These are phyloP conservation scores for Scortum barcoo DNA, from an alignment of 2,113 vertebrate species.

Conservation along the genomic window DNA sequence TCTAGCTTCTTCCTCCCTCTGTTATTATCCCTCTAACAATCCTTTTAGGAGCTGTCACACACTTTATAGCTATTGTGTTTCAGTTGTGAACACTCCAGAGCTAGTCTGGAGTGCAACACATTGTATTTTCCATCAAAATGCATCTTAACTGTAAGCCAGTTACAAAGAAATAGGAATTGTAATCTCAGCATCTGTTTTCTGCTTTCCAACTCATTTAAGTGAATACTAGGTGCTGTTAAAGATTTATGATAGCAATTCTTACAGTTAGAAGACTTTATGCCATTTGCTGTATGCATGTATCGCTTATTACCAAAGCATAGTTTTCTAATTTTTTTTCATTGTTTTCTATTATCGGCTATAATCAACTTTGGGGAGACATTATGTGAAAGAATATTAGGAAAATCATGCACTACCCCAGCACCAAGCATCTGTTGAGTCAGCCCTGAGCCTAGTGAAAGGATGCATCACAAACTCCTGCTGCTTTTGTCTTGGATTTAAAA, in stretches of 20 bases:
- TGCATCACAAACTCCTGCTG: conserved; percentile 51
- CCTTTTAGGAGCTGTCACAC: conserved; percentile 84
- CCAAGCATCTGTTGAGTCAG: conserved; percentile 55
- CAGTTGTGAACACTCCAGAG: conserved; percentile 59
- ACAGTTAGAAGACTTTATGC: conserved; percentile 37
- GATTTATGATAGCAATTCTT: conserved; percentile 24
- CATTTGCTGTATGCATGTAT: background rate
- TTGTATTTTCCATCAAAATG: conserved; percentile 69
- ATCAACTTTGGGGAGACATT: conserved; percentile 28
- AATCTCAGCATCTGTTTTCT: conserved; percentile 41
- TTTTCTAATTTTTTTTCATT: too few relatives aligned
- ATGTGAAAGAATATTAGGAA: conserved; percentile 28
- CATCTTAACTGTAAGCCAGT: conserved; percentile 58
- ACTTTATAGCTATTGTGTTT: conserved; percentile 78
- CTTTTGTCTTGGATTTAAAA: conserved; percentile 74
- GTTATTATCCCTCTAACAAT: conserved; percentile 84
- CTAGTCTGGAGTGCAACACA: conserved; percentile 47
- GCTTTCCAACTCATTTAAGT: conserved; percentile 35
- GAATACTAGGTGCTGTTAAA: conserved; percentile 16
- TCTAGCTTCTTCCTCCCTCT: conserved; percentile 68
- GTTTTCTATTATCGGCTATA: conserved; percentile 32
- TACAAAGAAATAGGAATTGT: conserved; percentile 49
- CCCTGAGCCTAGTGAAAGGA: conserved; percentile 39
- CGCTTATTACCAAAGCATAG: conserved; percentile 17
- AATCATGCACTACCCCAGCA: conserved; percentile 29